Evolutionary conservation across 1,140 invertebrate genomes (phyloP), one percentile per base, ranked within the genome.

Genomic region (Orchestia grillus): DNA sequence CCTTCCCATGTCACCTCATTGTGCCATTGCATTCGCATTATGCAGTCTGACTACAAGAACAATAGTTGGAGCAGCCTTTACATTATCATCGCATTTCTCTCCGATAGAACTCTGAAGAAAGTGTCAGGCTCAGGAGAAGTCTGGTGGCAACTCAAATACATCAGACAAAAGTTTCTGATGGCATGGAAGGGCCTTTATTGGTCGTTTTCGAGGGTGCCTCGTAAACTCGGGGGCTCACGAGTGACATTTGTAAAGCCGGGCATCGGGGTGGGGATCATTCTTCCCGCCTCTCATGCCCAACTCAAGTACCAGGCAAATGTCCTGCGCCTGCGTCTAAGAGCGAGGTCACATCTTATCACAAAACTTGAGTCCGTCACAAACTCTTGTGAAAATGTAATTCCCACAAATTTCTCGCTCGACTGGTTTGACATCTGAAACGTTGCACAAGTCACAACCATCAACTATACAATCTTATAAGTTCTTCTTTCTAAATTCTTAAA

Each of bases 101-200:
- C 1, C 62, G 28, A 1, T 36, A 36, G 62, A 77, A 77, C 62
- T 77, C 62, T 77, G 62, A 77, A 77, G 62, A 77, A 77, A 77
- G 62, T 77, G 62, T 77, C 62, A 77, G 62, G 62, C 62, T 77
- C 62, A 77, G 28, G 62, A 36, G 62, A 77, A 77, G 62, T 77
- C 62, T 15, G 62, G 62, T 77, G 62, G 62, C 62, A 77, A 77
- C 62, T 77, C 62, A 77, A 77, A 77, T 77, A 77, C 62, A 77
- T 77, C 62, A 77, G 62, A 77, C 62, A 77, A 77, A 77, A 77
- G 62, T 77, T 77, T 77, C 62, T 77, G 62, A 77, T 77, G 62
- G 62, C 62, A 77, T 77, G 62, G 62, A 77, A 77, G 36, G 62
- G 62, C 62, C 62, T 36, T 77, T 77, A 77, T 77, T 77, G 62